A percentile compares a stretch with the other conserved stretches of the same genome.
Evolutionary conservation across 2,888 invertebrate species (phyloP).

Genomic region (Bellardia bayeri): DNA sequence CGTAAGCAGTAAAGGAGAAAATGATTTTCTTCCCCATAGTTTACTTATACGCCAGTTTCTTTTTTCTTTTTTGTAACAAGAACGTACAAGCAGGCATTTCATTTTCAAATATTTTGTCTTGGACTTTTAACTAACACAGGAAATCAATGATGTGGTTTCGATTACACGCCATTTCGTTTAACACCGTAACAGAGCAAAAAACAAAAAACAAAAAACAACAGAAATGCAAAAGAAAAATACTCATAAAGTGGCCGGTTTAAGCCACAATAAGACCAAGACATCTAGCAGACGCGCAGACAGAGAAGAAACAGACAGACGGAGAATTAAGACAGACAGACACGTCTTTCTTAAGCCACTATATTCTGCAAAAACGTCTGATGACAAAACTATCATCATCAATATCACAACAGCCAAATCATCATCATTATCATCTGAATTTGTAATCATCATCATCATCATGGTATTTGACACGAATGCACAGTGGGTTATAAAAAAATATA

Average conservation of each 20-base stretch:
- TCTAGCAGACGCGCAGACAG: constrained; percentile 45
- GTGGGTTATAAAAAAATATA: not conserved
- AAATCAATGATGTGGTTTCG: constrained; percentile 82
- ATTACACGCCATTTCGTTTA: constrained; percentile 79
- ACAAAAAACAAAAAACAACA: not conserved
- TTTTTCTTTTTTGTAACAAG: constrained; percentile 1
- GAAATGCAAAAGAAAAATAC: constrained; percentile 9
- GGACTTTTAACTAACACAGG: constrained; percentile 77
- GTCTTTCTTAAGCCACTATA: constrained; percentile 13
- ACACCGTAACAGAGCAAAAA: constrained; percentile 46
- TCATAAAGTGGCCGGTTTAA: constrained; percentile 51
- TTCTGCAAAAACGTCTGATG: constrained; percentile 63
- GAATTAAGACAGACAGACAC: constrained; percentile 21
- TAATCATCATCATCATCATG: not conserved
- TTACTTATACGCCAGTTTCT: constrained; percentile 9
- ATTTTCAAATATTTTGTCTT: constrained; percentile 64
- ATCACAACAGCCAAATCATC: constrained; percentile 21
- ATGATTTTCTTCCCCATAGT: constrained; percentile 46
- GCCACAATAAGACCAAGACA: constrained; percentile 30
- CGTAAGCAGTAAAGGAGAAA: constrained; percentile 35
- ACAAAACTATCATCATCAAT: constrained; percentile 65
- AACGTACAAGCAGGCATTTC: constrained; percentile 60
- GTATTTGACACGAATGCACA: constrained; percentile 7
- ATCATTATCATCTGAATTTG: constrained; percentile 19
- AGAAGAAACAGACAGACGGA: not conserved